Evolutionary conservation across 2,797 vertebrate species (phyloP), one percentile per base, ranked within the genome.

Genomic region (Brotula barbata): DNA sequence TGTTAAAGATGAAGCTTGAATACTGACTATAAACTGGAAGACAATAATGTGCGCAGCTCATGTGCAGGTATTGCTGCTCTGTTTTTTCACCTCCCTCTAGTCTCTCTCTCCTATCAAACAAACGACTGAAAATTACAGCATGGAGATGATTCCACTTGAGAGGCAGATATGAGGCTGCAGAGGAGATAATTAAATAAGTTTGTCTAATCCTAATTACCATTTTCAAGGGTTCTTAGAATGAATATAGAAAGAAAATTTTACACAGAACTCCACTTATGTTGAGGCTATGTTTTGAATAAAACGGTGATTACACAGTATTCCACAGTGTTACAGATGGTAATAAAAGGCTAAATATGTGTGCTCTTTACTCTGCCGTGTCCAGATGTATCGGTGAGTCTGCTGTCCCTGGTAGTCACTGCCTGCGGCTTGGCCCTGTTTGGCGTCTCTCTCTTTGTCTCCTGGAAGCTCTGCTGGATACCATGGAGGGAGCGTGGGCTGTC

Each of bases 381-480:
- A 99, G 97, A 99, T 88, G 92, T 99, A 83, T 98, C 97, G 1
- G 89, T 99, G 80, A 99, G 97, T 85, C 85, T 99, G 72, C 88
- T 99, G 50, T 98, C 96, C 17, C 88, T 99, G 65, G 92, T 99
- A 53, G 97, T 99, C 76, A 98, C 96, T 0, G 96, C 95, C 86
- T 99, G 96, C 70, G 96, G 95, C 67, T 91, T 98, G 55, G 97
- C 97, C 58, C 91, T 99, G 39, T 98, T 99, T 44, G 95, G 95
- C 0, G 97, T 98, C 39, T 99, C 97, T 53, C 93, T 99, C 48
- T 99, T 99, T 41, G 97, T 99, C 40, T 98, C 97, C 65, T 99
- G 97, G 97, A 99, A 99, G 82, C 93, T 99, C 73, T 99, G 96
- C 83, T 99, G 97, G 97, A 95, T 99, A 88, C 97, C 97, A 48